phyloP scores from a whole-genome alignment of 1,140 invertebrate species.

The Diprion similis region DNA sequence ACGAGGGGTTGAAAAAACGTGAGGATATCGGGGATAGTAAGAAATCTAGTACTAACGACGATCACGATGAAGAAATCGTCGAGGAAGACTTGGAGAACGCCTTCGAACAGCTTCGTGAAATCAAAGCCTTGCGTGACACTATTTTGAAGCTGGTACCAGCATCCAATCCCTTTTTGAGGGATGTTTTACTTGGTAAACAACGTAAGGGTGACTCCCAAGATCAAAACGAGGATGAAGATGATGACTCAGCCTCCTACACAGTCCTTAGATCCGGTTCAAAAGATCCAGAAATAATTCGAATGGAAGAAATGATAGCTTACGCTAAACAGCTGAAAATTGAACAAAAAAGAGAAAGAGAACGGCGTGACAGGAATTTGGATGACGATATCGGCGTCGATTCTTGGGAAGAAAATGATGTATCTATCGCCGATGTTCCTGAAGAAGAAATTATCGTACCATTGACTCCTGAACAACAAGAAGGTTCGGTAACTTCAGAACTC shows the following conservation, averaged over 20 bases:
- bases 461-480: slow-evolving; percentile 68
- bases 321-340: slow-evolving; percentile 39
- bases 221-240: slow-evolving; percentile 28
- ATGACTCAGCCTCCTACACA: slow-evolving; percentile 17
- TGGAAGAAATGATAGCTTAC: slow-evolving; percentile 23
- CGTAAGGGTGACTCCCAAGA: slow-evolving; percentile 34
- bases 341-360: slow-evolving; percentile 26
- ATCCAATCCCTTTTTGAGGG: slow-evolving; percentile 35
- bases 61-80: slow-evolving; percentile 37
- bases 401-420: slow-evolving; percentile 31
- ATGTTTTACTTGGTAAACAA: slow-evolving; percentile 38
- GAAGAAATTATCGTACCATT: slow-evolving; percentile 62
- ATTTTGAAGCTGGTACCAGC: slow-evolving; percentile 46
- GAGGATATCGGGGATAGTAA: slow-evolving; percentile 21
- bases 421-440: slow-evolving; percentile 53
- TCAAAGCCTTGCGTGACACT: slow-evolving; percentile 43
- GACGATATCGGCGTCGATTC: slow-evolving; percentile 15
- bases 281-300: slow-evolving; percentile 29
- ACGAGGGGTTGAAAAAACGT: slow-evolving; percentile 34
- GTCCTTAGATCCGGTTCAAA: no score
- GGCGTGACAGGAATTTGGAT: not conserved
- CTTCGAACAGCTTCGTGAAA: slow-evolving; percentile 45
- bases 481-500: slow-evolving; percentile 41
- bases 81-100: slow-evolving; percentile 43
- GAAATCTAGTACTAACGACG: slow-evolving; percentile 38